These are phyloP conservation scores for Pitangus sulphuratus DNA, from an alignment of 2,797 vertebrate species.

Conservation along the genomic window DNA sequence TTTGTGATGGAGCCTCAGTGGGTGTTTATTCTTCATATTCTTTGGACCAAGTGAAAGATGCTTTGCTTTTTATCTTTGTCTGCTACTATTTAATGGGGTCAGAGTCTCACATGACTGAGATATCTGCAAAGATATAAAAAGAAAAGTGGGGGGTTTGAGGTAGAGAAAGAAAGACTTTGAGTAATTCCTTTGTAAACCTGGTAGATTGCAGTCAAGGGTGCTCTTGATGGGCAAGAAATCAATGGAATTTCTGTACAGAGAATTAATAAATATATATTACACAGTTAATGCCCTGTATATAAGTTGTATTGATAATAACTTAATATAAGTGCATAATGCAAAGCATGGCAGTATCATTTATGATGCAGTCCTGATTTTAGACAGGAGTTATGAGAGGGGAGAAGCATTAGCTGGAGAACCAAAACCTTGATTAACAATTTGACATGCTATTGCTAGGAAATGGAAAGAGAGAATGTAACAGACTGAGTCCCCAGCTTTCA, in stretches of 20 bases:
- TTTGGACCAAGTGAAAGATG: background rate
- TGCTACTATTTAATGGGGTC: background rate
- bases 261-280: conserved; percentile 27
- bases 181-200: background rate
- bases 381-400: background rate
- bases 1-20: background rate
- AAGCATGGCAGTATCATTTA: background rate
- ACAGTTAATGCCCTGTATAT: conserved; percentile 26
- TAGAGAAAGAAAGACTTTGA: background rate
- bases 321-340: conserved; percentile 7
- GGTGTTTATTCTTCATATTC: background rate
- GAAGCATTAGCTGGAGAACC: background rate
- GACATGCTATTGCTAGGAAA: background rate
- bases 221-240: conserved; percentile 1
- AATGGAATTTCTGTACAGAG: background rate
- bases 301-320: conserved; percentile 32
- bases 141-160: background rate
- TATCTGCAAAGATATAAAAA: background rate
- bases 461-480: background rate
- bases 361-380: background rate
- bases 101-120: background rate
- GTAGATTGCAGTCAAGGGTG: background rate
- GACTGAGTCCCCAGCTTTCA: background rate
- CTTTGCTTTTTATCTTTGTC: background rate
- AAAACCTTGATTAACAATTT: conserved; percentile 19